Conservation (phyloP, 2,888 invertebrate species). For the Pasiphila rectangulata region DNA sequence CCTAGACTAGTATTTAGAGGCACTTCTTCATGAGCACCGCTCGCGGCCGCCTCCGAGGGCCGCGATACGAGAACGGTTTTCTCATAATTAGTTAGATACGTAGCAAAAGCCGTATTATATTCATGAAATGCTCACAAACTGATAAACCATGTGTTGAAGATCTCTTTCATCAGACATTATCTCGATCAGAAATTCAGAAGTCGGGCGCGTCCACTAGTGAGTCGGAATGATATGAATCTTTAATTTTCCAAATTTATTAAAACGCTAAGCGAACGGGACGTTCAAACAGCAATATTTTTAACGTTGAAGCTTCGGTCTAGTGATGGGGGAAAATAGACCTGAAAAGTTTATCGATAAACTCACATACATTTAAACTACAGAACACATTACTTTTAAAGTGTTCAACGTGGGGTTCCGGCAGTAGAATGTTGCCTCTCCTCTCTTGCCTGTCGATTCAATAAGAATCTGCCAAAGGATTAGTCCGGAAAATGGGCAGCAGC, state of each 20-base stretch:
- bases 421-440: too few species aligned
- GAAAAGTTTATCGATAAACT: slow-evolving; percentile 38
- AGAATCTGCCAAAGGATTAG: too few species aligned
- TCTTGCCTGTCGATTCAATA: too few species aligned
- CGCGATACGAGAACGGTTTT: too few species aligned
- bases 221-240: slow-evolving; percentile 77
- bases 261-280: slow-evolving; percentile 77
- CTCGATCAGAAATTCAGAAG: slow-evolving; percentile 38
- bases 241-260: slow-evolving; percentile 81
- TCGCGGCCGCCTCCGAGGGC: too few species aligned
- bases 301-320: slow-evolving; percentile 69
- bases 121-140: neutral
- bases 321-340: slow-evolving; percentile 33
- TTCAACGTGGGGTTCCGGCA: too few species aligned
- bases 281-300: slow-evolving; percentile 80
- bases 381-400: too few species aligned
- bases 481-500: too few species aligned
- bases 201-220: slow-evolving; percentile 61
- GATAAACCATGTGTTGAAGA: neutral
- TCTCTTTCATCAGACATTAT: slow-evolving; percentile 2
- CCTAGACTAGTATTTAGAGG: too few species aligned
- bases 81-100: too few species aligned
- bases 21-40: too few species aligned
- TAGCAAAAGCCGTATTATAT: neutral
- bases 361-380: neutral